Evolutionary conservation across 2,888 invertebrate genomes (phyloP), one percentile per base, ranked within the genome.

Genomic region (Ganaspis brasiliensis): DNA sequence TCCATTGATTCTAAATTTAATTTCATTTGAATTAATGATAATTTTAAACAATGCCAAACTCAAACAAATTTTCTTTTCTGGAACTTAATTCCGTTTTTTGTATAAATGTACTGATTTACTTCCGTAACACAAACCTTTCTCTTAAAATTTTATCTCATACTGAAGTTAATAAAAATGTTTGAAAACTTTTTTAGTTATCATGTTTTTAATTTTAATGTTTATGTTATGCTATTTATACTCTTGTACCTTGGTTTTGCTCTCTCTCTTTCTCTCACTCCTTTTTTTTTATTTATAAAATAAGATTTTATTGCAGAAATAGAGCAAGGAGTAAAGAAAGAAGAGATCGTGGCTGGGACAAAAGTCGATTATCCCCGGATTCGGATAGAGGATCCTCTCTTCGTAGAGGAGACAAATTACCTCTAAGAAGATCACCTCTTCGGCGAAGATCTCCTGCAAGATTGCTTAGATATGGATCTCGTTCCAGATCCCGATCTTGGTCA

Each of bases 341-440:
- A 31, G 86, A 84, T 56, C 82, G 87, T 45, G 83, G 82, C 26
- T 90, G 89, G 87, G 85, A 87, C 0, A 86, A 85, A 61, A 87
- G 85, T n/a, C 83, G 85, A 56, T 85, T 84, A 12, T 83, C 88
- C 10, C 82, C 86, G 6, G 87, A 86, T 31, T 74, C 81, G 8
- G 89, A 89, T 3, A 85, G 87, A 79, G 79, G 79, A 12, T 77
- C 82, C 40, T 37, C 61, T 5, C 59, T 61, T 31, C 83, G 85
- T 19, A 81, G 83, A 77, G 67, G 77, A 72, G 75, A 79, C 19
- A 72, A 76, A 45, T 74, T 79, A 5, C 77, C 81, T 45, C 77
- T 71, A 9, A 67, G 80, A 37, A 77, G 84, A 59, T 80, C 82
- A n/a, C 75, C 88, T 16, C 35, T 71, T 24, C 76, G 81, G 19